A percentile compares a stretch with the other conserved stretches of the same genome.
These are phyloP conservation scores for Dascillus cervinus DNA, from an alignment of 2,888 invertebrate genomes.

Conservation along the genomic window DNA sequence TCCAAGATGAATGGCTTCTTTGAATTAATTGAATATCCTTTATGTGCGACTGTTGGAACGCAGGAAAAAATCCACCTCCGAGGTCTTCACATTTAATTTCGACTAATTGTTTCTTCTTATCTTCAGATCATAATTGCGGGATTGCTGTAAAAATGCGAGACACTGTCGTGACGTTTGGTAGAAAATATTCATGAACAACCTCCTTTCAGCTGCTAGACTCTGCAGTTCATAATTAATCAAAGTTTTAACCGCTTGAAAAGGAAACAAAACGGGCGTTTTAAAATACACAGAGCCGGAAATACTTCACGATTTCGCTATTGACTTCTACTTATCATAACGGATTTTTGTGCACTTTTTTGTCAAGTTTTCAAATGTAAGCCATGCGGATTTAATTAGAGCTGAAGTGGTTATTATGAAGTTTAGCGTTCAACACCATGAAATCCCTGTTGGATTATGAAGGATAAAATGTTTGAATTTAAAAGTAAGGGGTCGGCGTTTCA, in stretches of 20 bases:
- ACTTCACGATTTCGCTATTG: slow-evolving; percentile 20
- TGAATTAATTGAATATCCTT: slow-evolving; percentile 18
- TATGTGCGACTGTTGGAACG: too few species aligned
- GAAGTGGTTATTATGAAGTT: too few species aligned
- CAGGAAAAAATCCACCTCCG: too few species aligned
- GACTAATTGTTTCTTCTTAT: too few species aligned
- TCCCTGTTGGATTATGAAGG: slow-evolving; percentile 13
- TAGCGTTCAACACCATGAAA: too few species aligned
- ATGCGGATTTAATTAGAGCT: too few species aligned
- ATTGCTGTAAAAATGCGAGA: too few species aligned
- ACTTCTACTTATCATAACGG: slow-evolving; percentile 18
- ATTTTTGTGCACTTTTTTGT: too few species aligned
- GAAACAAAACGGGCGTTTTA: slow-evolving; percentile 19
- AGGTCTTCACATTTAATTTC: too few species aligned
- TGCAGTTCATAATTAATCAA: slow-evolving; percentile 21
- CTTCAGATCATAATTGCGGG: too few species aligned
- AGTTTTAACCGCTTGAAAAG: slow-evolving; percentile 20
- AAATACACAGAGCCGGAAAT: slow-evolving; percentile 18
- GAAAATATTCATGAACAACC: slow-evolving; percentile 15
- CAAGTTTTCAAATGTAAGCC: too few species aligned
- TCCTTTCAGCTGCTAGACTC: slow-evolving; percentile 17
- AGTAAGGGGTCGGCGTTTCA: too few species aligned
- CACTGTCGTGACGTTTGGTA: slow-evolving; percentile 6
- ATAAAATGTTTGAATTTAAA: slow-evolving; percentile 17
- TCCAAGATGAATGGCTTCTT: slow-evolving; percentile 36